Evolutionary conservation across 2,888 invertebrate species (phyloP).

Genomic region (Orthonevra nobilis): DNA sequence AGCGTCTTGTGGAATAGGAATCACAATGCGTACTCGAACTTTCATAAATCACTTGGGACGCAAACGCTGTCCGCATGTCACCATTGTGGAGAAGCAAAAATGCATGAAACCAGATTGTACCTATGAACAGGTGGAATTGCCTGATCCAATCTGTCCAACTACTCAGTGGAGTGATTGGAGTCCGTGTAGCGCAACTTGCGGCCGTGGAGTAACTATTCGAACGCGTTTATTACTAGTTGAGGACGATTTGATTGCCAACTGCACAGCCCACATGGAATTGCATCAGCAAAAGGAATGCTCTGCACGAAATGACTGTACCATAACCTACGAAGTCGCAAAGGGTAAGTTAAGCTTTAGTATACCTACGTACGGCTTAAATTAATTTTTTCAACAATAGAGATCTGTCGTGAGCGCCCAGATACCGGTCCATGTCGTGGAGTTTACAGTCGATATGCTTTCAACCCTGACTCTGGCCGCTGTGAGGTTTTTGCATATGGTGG

Average conservation of each 20-base stretch:
- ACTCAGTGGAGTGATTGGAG: slow-evolving; percentile 96
- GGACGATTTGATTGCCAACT: slow-evolving; percentile 83
- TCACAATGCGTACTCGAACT: slow-evolving; percentile 87
- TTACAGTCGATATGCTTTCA: slow-evolving; percentile 94
- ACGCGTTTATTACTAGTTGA: slow-evolving; percentile 87
- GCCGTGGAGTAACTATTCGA: slow-evolving; percentile 86
- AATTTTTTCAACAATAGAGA: slow-evolving; percentile 84
- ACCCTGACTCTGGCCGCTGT: slow-evolving; percentile 87
- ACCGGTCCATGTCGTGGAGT: slow-evolving; percentile 93
- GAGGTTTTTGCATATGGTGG: slow-evolving; percentile 93
- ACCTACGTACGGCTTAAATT: background rate
- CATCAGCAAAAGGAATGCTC: slow-evolving; percentile 88
- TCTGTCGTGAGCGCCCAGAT: slow-evolving; percentile 90
- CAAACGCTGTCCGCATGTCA: slow-evolving; percentile 90
- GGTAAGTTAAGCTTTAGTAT: slow-evolving; percentile 82
- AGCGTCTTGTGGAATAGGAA: slow-evolving; percentile 90
- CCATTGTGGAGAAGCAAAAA: slow-evolving; percentile 88
- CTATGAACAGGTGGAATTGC: slow-evolving; percentile 80
- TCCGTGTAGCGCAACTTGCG: slow-evolving; percentile 94
- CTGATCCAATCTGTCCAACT: slow-evolving; percentile 84
- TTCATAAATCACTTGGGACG: slow-evolving; percentile 88
- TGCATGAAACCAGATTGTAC: slow-evolving; percentile 86
- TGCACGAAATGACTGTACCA: slow-evolving; percentile 85
- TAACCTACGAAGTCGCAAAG: slow-evolving; percentile 89
- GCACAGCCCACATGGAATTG: slow-evolving; percentile 85